phyloP scores from a whole-genome alignment of 2,797 vertebrate genomes.

The Danio aesculapii region DNA sequence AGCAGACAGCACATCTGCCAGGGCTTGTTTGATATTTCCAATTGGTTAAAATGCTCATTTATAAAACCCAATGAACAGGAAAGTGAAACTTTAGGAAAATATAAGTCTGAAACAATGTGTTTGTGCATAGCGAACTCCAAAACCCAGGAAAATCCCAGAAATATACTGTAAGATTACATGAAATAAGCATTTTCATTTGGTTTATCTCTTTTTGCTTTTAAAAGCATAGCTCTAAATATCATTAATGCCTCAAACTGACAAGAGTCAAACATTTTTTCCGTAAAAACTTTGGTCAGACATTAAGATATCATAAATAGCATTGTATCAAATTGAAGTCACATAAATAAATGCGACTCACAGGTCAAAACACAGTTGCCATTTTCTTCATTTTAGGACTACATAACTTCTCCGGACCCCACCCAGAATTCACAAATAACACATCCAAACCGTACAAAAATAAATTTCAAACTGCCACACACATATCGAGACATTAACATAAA shows the following conservation, averaged over 20 bases:
- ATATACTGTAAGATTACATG: neutral
- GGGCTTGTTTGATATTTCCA: neutral
- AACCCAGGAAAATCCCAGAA: neutral
- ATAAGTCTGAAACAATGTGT: too few species aligned
- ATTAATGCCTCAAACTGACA: conserved; percentile 8
- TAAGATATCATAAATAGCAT: conserved; percentile 26
- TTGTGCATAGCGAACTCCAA: conserved; percentile 7
- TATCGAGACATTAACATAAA: conserved; percentile 67
- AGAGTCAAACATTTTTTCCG: neutral
- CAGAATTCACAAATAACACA: conserved; percentile 62
- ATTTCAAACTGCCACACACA: conserved; percentile 68
- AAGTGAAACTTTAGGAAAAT: neutral
- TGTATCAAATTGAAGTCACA: conserved; percentile 51
- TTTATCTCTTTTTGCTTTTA: neutral
- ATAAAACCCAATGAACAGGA: conserved; percentile 1
- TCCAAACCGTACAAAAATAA: conserved; percentile 81
- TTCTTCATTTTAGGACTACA: conserved; percentile 62
- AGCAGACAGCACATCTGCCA: neutral
- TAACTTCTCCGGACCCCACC: conserved; percentile 46
- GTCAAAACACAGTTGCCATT: conserved; percentile 57
- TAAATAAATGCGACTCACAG: conserved; percentile 62
- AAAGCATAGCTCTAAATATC: neutral
- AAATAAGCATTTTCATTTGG: conserved; percentile 25
- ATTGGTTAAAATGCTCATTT: conserved; percentile 6
- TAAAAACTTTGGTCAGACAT: conserved; percentile 35